Evolutionary conservation across 2,888 invertebrate genomes (phyloP), one percentile per base, ranked within the genome.

Genomic region (Mellilla xanthometata): DNA sequence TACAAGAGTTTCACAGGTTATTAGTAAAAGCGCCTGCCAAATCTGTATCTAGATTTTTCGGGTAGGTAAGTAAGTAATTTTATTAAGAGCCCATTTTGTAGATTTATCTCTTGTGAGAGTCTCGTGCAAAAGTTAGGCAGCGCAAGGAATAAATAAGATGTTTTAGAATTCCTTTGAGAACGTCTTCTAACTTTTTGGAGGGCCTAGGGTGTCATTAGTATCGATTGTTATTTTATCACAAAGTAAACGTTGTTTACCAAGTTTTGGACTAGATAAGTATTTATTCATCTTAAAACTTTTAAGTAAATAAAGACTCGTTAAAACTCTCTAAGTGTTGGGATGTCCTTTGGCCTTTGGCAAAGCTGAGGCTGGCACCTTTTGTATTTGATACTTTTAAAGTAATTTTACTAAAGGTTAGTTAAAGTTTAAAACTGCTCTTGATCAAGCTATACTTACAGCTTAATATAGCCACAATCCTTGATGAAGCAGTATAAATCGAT

Each of bases 1-100:
- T 24, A 19, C 39, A 39, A 42, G 38, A 39, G 29, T 45, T 45
- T 42, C 23, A 39, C 38, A 34, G 38, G 30, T 41, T 45, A 42
- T 34, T 38, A 39, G 45, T 39, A 23, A 38, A 41, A 31, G 12
- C 31, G 38, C 36, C 38, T 41, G 49, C 45, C 41, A 50, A 50
- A 41, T 41, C 39, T 45, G 45, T 41, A 39, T 44, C 33, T 40
- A 28, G 22, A 42, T 22, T 34, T 39, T 45, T 39, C 11, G 45
- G 19, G 15, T 23, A 44, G 42, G 40, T 46, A 46, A 39, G 39
- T 47, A 44, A 47, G 42, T 52, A 45, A 48, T 50, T 50, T 52
- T 49, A 49, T 52, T 49, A 52, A 39, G 52, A 46, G 33, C 40
- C 32, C 29, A 34, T 41, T 54, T 52, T 28, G 39, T 45, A 35